Evolutionary conservation across 1,140 invertebrate genomes (phyloP).

Genomic region (Fopius arisanus): DNA sequence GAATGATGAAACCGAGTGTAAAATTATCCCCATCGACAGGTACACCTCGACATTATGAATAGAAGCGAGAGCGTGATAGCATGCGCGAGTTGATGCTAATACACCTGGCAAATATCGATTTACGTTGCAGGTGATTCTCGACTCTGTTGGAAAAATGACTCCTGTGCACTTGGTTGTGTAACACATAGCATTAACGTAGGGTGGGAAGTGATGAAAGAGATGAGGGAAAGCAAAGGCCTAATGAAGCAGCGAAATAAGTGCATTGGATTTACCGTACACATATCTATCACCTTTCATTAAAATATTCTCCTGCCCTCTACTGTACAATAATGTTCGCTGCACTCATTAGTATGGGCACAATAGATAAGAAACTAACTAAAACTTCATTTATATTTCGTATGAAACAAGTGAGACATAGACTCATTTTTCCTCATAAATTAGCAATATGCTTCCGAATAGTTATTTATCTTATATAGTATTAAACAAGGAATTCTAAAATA

Average conservation of each 20-base stretch:
- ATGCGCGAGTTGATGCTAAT: constrained; percentile 25
- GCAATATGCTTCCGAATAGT: too few species aligned
- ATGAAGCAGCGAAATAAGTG: constrained; percentile 32
- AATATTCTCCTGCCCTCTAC: constrained; percentile 29
- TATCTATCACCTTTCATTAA: constrained; percentile 45
- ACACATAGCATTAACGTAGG: not conserved
- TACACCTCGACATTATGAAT: not conserved
- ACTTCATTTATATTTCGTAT: too few species aligned
- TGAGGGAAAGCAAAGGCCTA: constrained; percentile 14
- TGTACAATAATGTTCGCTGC: constrained; percentile 16
- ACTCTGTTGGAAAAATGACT: not conserved
- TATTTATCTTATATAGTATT: too few species aligned
- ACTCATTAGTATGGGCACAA: too few species aligned
- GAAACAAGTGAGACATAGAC: too few species aligned
- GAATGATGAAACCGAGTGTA: constrained; percentile 27
- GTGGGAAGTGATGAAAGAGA: constrained; percentile 24
- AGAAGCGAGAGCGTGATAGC: constrained; percentile 21
- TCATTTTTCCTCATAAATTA: too few species aligned
- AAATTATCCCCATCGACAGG: constrained; percentile 25
- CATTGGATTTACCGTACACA: constrained; percentile 37
- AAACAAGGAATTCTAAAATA: too few species aligned
- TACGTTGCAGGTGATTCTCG: constrained; percentile 42
- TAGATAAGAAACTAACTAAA: too few species aligned
- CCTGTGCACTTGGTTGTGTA: not conserved
- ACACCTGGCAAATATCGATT: constrained; percentile 52